phyloP scores from a whole-genome alignment of 1,140 invertebrate species.

The Drosophila teissieri region DNA sequence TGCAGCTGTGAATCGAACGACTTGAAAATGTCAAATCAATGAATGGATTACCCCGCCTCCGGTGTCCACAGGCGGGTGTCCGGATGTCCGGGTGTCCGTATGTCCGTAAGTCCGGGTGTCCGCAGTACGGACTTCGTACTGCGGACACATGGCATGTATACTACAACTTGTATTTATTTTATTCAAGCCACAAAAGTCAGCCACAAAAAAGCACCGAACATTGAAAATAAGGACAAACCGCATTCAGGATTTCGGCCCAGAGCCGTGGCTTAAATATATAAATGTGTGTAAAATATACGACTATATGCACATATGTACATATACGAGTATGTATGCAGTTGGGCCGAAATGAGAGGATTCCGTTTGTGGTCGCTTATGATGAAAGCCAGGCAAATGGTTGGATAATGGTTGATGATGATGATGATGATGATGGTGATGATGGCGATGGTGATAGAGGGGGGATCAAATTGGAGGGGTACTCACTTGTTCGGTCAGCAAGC shows the following conservation, averaged over 20 bases:
- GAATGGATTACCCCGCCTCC: constrained; percentile 28
- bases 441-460: constrained; percentile 5
- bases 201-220: constrained; percentile 36
- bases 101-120: background rate
- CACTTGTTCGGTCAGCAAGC: constrained; percentile 95
- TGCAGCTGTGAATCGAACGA: constrained; percentile 25
- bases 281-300: constrained; percentile 45
- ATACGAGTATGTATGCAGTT: constrained; percentile 2
- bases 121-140: background rate
- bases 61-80: background rate
- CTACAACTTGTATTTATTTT: constrained; percentile 33
- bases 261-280: constrained; percentile 45
- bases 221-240: constrained; percentile 14
- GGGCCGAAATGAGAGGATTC: constrained; percentile 41
- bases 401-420: constrained; percentile 1
- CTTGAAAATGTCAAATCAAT: constrained; percentile 47
- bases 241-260: constrained; percentile 12
- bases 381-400: constrained; percentile 8
- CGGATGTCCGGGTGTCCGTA: background rate
- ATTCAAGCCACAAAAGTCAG: constrained; percentile 50
- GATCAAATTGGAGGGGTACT: constrained; percentile 65
- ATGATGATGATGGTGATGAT: background rate
- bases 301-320: constrained; percentile 7
- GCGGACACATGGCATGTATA: constrained; percentile 6
- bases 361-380: constrained; percentile 34